Evolutionary conservation across 2,888 invertebrate species (phyloP), one percentile per base, ranked within the genome.

Genomic region (Drosophila paranaensis): DNA sequence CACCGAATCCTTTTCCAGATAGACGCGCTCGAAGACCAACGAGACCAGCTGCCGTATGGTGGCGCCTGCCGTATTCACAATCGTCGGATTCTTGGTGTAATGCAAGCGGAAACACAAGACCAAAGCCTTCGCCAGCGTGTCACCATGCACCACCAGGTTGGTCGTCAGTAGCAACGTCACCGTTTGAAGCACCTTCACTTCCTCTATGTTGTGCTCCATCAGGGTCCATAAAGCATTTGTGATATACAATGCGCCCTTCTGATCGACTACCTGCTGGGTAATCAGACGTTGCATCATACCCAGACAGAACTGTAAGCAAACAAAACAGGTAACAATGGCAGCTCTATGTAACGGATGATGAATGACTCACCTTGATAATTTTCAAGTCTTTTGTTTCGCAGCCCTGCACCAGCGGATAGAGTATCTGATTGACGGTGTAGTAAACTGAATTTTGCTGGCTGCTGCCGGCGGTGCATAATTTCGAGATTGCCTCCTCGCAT

Each of bases 81-180:
- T 98, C 70, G 98, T 98, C 3, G 96, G 95, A 93, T 99, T 99
- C 93, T 97, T 97, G 9, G 98, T 96, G 84, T 98, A 97, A 92
- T 99, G 98, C 89, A 99, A 95, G n/a, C 98, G 96, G 93, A 99
- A 98, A 92, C 99, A 99, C 79, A 99, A 94, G 50, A 99, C 99
- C 77, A 94, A 93, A 91, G 98, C 98, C 94, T 97, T 97, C 27
- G 99, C 97, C 71, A 99, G 93, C 6, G 97, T 97, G 87, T 98
- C 98, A 60, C 98, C 98, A 92, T 97, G 98, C 40, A 99, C 98
- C 58, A 98, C 94, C 68, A 97, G 96, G 77, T 98, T 99, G n/a
- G 98, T 98, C 50, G 98, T 99, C 74, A 99, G 95, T 63, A 99
- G 93, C 30, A 99, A 93, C 0, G 99, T 98, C 14, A 98, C 97